Conservation (phyloP, 2,797 vertebrate genomes). For the Holocentrus rufus region DNA sequence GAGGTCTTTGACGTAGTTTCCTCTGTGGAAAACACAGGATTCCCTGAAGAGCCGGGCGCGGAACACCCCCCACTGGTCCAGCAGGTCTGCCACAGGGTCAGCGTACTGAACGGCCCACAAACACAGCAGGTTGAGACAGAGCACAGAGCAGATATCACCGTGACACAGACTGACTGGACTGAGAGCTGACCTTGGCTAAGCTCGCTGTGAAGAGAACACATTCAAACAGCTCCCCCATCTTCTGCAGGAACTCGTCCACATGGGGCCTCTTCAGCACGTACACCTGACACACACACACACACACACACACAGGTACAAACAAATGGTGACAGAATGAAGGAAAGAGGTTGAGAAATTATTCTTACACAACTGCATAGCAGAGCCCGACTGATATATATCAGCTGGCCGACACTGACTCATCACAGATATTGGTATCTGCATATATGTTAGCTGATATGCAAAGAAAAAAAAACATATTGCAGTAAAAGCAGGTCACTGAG, state of each 20-base stretch:
- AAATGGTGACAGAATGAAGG: no score
- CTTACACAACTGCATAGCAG: no score
- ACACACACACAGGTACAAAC: background rate
- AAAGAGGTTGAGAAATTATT: no score
- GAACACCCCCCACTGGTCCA: conserved; percentile 98
- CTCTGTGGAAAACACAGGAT: conserved; percentile 98
- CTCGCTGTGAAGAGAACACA: conserved; percentile 98
- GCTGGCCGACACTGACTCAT: no score
- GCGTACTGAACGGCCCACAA: conserved; percentile 85
- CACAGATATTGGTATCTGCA: no score
- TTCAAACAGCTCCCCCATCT: conserved; percentile 97
- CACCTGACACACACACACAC: conserved; percentile 81
- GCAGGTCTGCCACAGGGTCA: conserved; percentile 96
- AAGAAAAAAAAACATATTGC: no score
- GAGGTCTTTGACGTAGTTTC: conserved; percentile 99
- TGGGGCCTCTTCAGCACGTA: conserved; percentile 97
- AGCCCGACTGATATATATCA: no score
- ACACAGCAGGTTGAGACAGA: background rate
- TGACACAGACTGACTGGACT: rapidly evolving
- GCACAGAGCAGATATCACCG: background rate
- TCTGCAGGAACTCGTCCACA: conserved; percentile 96
- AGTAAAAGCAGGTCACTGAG: no score
- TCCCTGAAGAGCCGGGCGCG: conserved; percentile 96
- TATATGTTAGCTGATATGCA: no score
- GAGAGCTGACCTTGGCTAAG: conserved; percentile 90